Percentiles rank a stretch among this genome's conserved stretches.
These are phyloP conservation scores for Microctonus hyperodae DNA, from an alignment of 2,888 invertebrate species.

Conservation along the genomic window DNA sequence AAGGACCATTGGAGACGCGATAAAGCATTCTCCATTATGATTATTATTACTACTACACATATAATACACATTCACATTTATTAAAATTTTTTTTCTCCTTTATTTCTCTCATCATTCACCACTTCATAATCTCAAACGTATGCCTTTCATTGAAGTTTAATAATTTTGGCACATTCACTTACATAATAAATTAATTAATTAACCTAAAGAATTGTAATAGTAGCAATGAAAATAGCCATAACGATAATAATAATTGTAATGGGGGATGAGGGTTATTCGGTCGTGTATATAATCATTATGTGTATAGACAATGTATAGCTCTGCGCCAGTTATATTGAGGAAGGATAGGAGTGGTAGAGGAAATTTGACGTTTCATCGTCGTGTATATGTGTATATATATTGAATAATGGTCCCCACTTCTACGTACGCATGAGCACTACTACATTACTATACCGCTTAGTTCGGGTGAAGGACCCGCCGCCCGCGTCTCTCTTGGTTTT, in stretches of 20 bases:
- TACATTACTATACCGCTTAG: constrained; percentile 15
- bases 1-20: not conserved
- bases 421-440: not conserved
- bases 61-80: no score
- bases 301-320: not conserved
- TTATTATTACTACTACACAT: no score
- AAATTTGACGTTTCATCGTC: constrained; percentile 16
- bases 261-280: constrained; percentile 28
- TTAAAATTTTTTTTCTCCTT: not conserved
- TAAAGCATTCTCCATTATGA: not conserved
- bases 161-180: constrained; percentile 20
- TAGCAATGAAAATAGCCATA: no score
- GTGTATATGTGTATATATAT: not conserved
- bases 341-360: not conserved
- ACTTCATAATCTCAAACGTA: constrained; percentile 10
- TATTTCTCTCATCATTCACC: not conserved
- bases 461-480: constrained; percentile 29
- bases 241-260: no score
- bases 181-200: constrained; percentile 25
- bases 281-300: not conserved
- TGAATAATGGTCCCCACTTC: not conserved
- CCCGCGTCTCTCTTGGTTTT: no score
- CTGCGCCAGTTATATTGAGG: not conserved
- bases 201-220: constrained; percentile 8
- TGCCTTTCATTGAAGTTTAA: not conserved